Evolutionary conservation across 30 jellyfish, hydroid and myxozoan species (phyloP), one percentile per base, ranked within the genome.

Genomic region (Cassiopea xamachana): DNA sequence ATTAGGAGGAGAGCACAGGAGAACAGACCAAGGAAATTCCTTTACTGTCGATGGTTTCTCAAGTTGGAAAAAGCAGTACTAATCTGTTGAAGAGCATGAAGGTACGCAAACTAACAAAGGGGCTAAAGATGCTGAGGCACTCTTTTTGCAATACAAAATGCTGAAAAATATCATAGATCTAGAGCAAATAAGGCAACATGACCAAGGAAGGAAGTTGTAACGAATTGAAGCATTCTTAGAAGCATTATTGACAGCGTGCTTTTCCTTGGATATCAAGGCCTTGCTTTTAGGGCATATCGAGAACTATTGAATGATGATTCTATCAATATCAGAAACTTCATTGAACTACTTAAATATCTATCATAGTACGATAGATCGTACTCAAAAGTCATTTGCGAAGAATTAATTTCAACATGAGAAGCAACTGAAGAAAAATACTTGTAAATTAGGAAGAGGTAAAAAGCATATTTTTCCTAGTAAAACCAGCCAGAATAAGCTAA

Each of bases 401-500:
- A 59, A 14, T 59, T 6, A 59, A 0, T 14, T 59, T 7, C 69
- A 59, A 14, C 69, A 59, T 6, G 69, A 59, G 14, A 59, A 0
- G 14, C 14, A 59, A 59, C 0, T 14, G 14, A 59, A 14, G 69
- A 59, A 59, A 59, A 59, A 59, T 59, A 59, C 14, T 14, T 0
- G 14, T 6, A 7, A 59, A 48, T 75, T 61, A 27, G 94, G 94
- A 2, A 58, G 89, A 61, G 94, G 84, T 17, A 75, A 80, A 39
- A 87, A 87, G 77, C 47, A 75, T 27, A 87, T 89, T 75, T 87
- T 87, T 58, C 76, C 73, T 16, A 87, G 94, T 76, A 75, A 87
- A 27, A 49, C 17, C 55, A 17, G 77, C 18, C 84, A 74, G 45
- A 87, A 75, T 60, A 48, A 45, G 60, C 73, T 87, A 39, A 87